These are phyloP conservation scores for Ptychochromis oligacanthus DNA, from an alignment of 2,113 vertebrate species.

Conservation along the genomic window DNA sequence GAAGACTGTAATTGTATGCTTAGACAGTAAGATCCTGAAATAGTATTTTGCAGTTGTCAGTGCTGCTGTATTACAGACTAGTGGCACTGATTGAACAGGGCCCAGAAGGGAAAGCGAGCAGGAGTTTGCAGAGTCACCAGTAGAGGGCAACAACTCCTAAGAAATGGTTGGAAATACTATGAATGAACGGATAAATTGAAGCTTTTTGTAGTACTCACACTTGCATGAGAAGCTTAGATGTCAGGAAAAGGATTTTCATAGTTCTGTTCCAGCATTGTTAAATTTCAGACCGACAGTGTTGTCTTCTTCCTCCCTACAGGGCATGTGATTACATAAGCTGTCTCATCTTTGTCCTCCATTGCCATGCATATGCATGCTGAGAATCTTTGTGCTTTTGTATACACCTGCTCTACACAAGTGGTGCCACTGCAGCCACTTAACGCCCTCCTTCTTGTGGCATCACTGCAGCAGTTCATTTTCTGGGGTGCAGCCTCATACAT, in stretches of 20 bases:
- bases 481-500: background rate
- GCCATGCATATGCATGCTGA: background rate
- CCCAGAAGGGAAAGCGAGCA: background rate
- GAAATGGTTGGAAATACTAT: slow-evolving; percentile 55
- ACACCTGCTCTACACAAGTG: background rate
- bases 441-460: background rate
- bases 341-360: background rate
- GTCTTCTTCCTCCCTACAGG: background rate
- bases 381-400: background rate
- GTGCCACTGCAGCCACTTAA: slow-evolving; percentile 5
- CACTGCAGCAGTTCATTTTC: slow-evolving; percentile 7
- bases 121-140: slow-evolving; percentile 61
- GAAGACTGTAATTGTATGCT: background rate
- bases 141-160: slow-evolving; percentile 75
- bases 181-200: slow-evolving; percentile 38
- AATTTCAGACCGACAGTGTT: background rate
- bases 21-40: background rate
- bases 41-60: background rate
- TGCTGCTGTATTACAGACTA: slow-evolving; percentile 3
- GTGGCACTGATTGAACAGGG: background rate
- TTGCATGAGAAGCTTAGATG: slow-evolving; percentile 39
- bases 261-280: slow-evolving; percentile 1
- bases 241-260: slow-evolving; percentile 24
- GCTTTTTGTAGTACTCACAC: slow-evolving; percentile 54
- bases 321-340: background rate